Conservation (phyloP, 2,888 invertebrate genomes). For the Metacarcinus magister region DNA sequence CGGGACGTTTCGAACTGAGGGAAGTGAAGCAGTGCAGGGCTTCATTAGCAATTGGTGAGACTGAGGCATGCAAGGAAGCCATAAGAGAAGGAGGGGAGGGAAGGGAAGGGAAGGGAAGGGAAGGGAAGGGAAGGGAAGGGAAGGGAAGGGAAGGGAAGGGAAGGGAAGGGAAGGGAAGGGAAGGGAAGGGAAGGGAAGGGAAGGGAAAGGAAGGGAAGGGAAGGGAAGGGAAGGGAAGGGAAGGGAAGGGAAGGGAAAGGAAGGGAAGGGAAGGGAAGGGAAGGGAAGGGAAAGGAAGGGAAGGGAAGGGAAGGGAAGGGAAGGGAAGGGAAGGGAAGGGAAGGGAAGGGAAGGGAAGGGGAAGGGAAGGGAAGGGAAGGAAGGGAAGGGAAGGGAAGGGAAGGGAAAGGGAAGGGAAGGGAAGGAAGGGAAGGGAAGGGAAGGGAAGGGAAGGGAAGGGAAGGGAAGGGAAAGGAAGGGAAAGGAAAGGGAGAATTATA, state of each 20-base stretch:
- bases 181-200: not conserved
- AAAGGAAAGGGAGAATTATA: not conserved
- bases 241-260: not conserved
- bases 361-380: not conserved
- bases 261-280: not conserved
- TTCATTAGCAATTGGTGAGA: not conserved
- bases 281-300: not conserved
- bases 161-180: not conserved
- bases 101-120: not conserved
- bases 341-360: not conserved
- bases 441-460: not conserved
- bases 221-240: not conserved
- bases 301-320: not conserved
- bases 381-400: not conserved
- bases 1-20: not conserved
- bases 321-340: not conserved
- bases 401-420: not conserved
- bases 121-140: not conserved
- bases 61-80: not conserved
- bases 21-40: slow-evolving; percentile 8
- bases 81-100: not conserved
- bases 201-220: not conserved
- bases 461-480: slow-evolving; percentile 11
- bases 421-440: not conserved
- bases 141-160: not conserved